These are phyloP conservation scores for Steinernema khuongi DNA, from an alignment of 1,140 invertebrate genomes.

Conservation along the genomic window DNA sequence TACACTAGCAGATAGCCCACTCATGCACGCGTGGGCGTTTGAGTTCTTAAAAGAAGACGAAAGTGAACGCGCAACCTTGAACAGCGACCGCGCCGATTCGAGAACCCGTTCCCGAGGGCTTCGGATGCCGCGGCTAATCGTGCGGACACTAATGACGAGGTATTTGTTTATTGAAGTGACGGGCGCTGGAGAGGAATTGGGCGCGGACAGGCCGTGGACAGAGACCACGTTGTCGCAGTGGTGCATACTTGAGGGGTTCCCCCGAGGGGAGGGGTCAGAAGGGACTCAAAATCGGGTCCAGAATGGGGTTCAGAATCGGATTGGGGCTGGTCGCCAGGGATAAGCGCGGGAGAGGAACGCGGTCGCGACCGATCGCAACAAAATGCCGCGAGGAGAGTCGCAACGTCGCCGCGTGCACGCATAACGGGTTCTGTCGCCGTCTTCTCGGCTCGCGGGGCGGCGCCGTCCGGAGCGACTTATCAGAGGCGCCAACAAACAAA, in stretches of 20 bases:
- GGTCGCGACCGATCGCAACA: not conserved
- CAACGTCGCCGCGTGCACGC: not conserved
- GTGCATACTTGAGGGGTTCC: not conserved
- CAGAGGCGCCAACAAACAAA: slow-evolving; percentile 1
- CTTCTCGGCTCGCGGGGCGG: too few relatives aligned
- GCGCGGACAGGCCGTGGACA: not conserved
- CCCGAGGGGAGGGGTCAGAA: not conserved
- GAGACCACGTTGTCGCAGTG: not conserved
- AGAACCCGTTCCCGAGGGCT: not conserved
- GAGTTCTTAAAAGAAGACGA: not conserved
- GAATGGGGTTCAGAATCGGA: too few relatives aligned
- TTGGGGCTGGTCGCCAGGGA: too few relatives aligned
- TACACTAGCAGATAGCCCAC: not conserved
- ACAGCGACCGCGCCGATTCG: not conserved
- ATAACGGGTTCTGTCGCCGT: not conserved
- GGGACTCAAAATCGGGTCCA: too few relatives aligned
- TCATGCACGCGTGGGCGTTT: not conserved
- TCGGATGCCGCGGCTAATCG: not conserved
- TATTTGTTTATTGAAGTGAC: slow-evolving; percentile 15
- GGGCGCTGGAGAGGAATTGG: not conserved
- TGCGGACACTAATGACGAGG: not conserved
- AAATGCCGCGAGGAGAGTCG: not conserved
- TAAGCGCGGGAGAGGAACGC: too few relatives aligned
- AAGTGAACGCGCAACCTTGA: slow-evolving; percentile 10
- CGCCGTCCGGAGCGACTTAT: too few relatives aligned